Evolutionary conservation across 2,888 invertebrate species (phyloP).

Genomic region (Lithophane socia): DNA sequence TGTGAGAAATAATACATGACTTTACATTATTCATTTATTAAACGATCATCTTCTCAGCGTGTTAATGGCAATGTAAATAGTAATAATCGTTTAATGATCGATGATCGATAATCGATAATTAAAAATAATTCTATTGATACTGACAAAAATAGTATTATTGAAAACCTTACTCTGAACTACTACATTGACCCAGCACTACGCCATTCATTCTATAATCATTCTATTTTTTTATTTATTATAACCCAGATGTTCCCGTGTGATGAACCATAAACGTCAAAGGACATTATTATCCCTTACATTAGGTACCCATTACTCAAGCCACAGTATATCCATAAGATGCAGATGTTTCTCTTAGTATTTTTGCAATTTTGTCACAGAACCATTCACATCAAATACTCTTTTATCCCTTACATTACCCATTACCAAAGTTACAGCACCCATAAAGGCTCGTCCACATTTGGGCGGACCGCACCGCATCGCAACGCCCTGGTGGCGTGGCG

Average conservation of each 20-base stretch:
- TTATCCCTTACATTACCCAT: not conserved
- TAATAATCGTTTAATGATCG: too few relatives aligned
- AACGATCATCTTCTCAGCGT: too few relatives aligned
- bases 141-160: too few relatives aligned
- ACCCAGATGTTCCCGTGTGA: too few relatives aligned
- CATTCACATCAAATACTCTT: not conserved
- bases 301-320: not conserved
- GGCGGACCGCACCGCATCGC: not conserved
- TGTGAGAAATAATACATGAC: not conserved
- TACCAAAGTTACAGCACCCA: constrained; percentile 3
- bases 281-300: not conserved
- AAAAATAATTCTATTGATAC: not conserved
- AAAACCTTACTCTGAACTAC: too few relatives aligned
- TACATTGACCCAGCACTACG: too few relatives aligned
- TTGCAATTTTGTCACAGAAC: not conserved
- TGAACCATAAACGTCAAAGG: not conserved
- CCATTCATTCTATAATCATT: too few relatives aligned
- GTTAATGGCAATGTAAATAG: too few relatives aligned
- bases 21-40: not conserved
- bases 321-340: constrained; percentile 7
- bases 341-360: not conserved
- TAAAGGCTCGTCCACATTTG: not conserved
- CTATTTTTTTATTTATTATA: too few relatives aligned
- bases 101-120: not conserved
- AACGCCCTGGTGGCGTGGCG: not conserved